Evolutionary conservation across 1,140 invertebrate genomes (phyloP), one percentile per base, ranked within the genome.

Genomic region (Phymorhynchus buccinoides): DNA sequence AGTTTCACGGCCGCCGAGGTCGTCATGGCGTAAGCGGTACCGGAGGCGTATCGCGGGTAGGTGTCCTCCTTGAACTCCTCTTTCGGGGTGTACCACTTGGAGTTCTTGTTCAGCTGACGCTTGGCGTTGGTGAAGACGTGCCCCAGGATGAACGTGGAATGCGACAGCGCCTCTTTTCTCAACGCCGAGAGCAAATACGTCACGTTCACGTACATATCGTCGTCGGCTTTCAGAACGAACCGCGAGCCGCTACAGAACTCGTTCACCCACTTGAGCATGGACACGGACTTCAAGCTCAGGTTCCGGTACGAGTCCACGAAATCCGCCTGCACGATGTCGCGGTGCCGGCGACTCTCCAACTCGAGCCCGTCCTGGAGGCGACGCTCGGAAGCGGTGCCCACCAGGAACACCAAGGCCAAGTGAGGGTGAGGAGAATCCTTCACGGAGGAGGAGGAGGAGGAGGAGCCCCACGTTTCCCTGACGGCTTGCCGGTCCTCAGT

Each of bases 201-300:
- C 66, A 90, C 83, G 66, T 90, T 90, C 12, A 90, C 84, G 87
- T 87, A 90, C 86, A 90, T 87, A 68, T 90, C 90, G 62, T 95
- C 94, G 86, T 95, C 94, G 7, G 92, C 90, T 89, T 95, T 95
- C 66, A 95, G 84, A 22, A 94, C 86, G 87, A 89, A 94, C 85
- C 82, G 88, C 0, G 96, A 96, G 86, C 94, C 93, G 87, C 89
- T 89, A 91, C 94, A 95, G 92, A 95, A 95, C 90, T 96, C 95
- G 7, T 94, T 94, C 71, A 95, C 95, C 96, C 96, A 98, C 91
- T 96, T 96, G 27, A 97, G 94, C 6, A 95, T 95, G 95, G 96
- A 96, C 1, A 96, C 95, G 92, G 97, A 96, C 92, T 98, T 98
- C 88, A 97, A 96, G 3, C 96, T 97, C 92, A 98, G 95, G 93